phyloP scores from a whole-genome alignment of 2,113 vertebrate species.

The Pontoporia blainvillei region DNA sequence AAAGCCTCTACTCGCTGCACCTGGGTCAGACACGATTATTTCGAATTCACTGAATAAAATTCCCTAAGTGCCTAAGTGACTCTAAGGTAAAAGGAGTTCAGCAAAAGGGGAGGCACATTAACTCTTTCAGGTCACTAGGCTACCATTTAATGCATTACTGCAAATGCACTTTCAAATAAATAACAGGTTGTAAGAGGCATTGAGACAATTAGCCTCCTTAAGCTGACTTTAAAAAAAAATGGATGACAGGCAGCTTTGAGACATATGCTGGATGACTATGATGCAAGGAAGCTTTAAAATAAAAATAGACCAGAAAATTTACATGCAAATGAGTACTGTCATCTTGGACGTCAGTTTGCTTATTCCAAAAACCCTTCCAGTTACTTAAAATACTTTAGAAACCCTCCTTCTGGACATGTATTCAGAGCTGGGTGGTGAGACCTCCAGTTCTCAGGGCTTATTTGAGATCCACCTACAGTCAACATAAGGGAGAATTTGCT shows the following conservation, averaged over 20 bases:
- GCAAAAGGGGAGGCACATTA: slow-evolving; percentile 45
- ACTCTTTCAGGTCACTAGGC: slow-evolving; percentile 60
- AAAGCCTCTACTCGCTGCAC: slow-evolving; percentile 34
- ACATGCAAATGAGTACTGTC: slow-evolving; percentile 33
- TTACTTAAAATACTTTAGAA: slow-evolving; percentile 8
- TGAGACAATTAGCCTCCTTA: slow-evolving; percentile 46
- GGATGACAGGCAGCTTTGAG: slow-evolving; percentile 1
- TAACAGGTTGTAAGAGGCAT: slow-evolving; percentile 32
- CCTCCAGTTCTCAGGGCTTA: neutral
- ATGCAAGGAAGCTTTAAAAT: slow-evolving; percentile 42
- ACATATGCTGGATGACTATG: neutral
- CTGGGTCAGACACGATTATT: slow-evolving; percentile 57
- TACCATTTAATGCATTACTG: slow-evolving; percentile 35
- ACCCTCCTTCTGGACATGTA: neutral
- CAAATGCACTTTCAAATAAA: slow-evolving; percentile 49
- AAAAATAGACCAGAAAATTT: slow-evolving; percentile 46
- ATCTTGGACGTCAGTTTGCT: slow-evolving; percentile 6
- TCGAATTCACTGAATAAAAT: slow-evolving; percentile 44
- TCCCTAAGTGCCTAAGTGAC: slow-evolving; percentile 57
- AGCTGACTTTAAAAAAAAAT: neutral
- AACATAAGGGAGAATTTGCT: neutral
- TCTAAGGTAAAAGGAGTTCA: slow-evolving; percentile 10
- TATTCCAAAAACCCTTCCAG: slow-evolving; percentile 7
- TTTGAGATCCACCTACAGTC: neutral
- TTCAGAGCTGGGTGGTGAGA: neutral